phyloP scores from a whole-genome alignment of 2,113 vertebrate species.

The Globicephala melas region DNA sequence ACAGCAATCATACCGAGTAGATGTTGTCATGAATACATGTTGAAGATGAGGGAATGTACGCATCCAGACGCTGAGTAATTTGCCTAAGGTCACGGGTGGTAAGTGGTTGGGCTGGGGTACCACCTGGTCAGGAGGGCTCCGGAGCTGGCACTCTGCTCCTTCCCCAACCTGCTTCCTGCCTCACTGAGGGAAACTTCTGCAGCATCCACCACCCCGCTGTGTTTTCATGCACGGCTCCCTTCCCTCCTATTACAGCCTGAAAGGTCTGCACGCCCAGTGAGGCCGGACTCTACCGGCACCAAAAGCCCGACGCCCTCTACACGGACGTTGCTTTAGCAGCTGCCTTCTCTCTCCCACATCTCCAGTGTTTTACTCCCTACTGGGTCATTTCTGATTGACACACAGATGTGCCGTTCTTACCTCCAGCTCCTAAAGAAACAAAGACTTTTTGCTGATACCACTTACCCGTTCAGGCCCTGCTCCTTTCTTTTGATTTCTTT shows the following conservation, averaged over 20 bases:
- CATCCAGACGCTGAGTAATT: not conserved
- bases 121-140: not conserved
- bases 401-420: not conserved
- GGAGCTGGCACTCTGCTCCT: too few relatives aligned
- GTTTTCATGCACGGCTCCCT: not conserved
- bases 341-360: not conserved
- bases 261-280: not conserved
- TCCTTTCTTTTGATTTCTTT: not conserved
- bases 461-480: not conserved
- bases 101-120: not conserved
- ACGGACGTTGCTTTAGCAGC: not conserved
- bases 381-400: not conserved
- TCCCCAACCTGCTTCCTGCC: not conserved
- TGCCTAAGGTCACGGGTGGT: not conserved
- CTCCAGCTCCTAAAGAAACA: not conserved
- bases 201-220: not conserved
- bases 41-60: not conserved
- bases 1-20: not conserved
- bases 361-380: not conserved
- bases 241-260: not conserved
- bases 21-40: not conserved
- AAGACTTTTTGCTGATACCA: not conserved
- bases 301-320: not conserved
- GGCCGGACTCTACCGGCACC: not conserved
- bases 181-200: not conserved